Evolutionary conservation across 1,140 invertebrate genomes (phyloP).

Genomic region (Charaxes varanes): DNA sequence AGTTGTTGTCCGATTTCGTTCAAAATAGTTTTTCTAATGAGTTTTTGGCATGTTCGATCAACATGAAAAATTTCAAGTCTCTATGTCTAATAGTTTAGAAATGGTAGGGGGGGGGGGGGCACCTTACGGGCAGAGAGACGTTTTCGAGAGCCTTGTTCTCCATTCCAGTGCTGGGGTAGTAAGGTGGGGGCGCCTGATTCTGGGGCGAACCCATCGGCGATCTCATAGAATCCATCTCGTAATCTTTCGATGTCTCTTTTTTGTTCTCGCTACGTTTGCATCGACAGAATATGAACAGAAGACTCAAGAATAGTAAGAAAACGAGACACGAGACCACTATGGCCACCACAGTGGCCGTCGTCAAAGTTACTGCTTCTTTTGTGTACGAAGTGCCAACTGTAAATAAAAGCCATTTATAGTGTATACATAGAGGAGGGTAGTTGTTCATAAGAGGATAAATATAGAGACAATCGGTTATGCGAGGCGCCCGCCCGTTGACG

Average conservation of each 20-base stretch:
- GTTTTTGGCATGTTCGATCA: too few relatives aligned
- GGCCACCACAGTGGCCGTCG: conserved; percentile 86
- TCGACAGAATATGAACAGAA: conserved; percentile 89
- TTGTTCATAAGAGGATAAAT: too few relatives aligned
- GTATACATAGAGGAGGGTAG: too few relatives aligned
- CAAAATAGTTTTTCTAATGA: too few relatives aligned
- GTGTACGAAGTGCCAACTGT: conserved; percentile 87
- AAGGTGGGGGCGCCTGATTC: conserved; percentile 88
- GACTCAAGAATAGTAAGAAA: conserved; percentile 83
- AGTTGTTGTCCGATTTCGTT: too few relatives aligned
- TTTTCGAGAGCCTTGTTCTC: conserved; percentile 94
- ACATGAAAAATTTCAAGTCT: too few relatives aligned
- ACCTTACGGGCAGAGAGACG: too few relatives aligned
- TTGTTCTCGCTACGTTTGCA: conserved; percentile 89
- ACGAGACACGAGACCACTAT: conserved; percentile 88
- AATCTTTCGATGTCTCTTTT: conserved; percentile 87
- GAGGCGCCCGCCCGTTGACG: too few relatives aligned
- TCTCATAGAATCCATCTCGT: conserved; percentile 89
- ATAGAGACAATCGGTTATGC: too few relatives aligned
- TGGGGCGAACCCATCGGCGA: conserved; percentile 87
- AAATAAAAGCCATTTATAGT: too few relatives aligned
- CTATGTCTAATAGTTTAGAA: too few relatives aligned
- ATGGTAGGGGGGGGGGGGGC: too few relatives aligned
- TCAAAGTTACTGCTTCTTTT: conserved; percentile 83
- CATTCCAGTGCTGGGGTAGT: conserved; percentile 87